phyloP scores from a whole-genome alignment of 2,113 vertebrate genomes.

The Apteryx mantelli region DNA sequence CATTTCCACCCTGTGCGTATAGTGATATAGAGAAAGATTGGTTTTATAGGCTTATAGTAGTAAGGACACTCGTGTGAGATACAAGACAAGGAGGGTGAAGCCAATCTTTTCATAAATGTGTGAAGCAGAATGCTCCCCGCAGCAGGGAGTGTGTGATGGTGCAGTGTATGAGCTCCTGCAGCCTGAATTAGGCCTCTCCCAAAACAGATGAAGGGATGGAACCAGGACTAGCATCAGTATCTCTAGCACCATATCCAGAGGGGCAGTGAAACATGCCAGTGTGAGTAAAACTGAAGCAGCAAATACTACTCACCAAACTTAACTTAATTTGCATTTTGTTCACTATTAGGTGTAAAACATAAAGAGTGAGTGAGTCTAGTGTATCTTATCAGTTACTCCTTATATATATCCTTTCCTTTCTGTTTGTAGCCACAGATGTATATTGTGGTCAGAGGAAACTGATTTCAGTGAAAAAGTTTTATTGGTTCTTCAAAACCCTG shows the following conservation, averaged over 20 bases:
- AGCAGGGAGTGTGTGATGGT: not conserved
- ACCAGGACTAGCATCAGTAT: not conserved
- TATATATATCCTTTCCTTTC: not conserved
- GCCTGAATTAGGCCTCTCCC: not conserved
- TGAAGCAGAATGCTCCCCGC: accelerated
- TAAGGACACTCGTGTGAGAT: not conserved
- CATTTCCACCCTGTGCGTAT: not conserved
- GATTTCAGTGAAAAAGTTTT: not conserved
- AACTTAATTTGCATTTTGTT: not conserved
- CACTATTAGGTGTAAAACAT: not conserved
- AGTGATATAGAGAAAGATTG: not conserved
- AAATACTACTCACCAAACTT: not conserved
- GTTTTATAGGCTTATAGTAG: not conserved
- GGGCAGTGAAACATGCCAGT: not conserved
- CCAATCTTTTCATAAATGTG: not conserved
- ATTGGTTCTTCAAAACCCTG: not conserved
- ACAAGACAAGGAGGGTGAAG: not conserved
- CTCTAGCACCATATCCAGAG: not conserved
- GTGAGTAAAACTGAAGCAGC: not conserved
- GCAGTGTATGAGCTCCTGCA: not conserved
- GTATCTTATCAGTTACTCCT: not conserved
- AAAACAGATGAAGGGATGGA: not conserved
- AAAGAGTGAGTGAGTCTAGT: not conserved
- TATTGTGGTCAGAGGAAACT: not conserved
- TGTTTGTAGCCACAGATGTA: not conserved